phyloP scores from a whole-genome alignment of 2,797 vertebrate species.

The Urocyon cinereoargenteus region DNA sequence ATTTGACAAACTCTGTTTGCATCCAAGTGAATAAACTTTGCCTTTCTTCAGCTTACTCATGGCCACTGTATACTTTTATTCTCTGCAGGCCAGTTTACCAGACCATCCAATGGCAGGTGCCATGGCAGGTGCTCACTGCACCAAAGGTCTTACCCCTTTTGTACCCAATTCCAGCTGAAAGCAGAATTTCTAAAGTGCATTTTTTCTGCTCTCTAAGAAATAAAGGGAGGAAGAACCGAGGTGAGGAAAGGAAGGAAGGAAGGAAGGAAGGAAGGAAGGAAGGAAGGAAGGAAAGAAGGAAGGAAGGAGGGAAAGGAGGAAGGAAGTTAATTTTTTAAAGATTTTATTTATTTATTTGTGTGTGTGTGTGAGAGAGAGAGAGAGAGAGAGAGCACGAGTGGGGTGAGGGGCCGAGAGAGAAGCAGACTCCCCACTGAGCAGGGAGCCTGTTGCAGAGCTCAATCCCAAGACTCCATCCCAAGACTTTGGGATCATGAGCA shows the following conservation, averaged over 20 bases:
- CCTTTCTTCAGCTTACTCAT: background rate
- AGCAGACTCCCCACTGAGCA: too few species aligned
- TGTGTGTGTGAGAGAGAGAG: background rate
- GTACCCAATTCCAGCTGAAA: background rate
- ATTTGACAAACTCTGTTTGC: background rate
- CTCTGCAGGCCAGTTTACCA: background rate
- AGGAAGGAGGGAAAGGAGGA: background rate
- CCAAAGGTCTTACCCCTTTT: background rate
- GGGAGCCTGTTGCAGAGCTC: too few species aligned
- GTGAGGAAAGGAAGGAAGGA: background rate
- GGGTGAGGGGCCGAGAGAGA: too few species aligned
- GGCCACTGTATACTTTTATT: rapidly evolving
- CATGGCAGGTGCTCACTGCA: background rate
- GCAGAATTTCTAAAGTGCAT: background rate
- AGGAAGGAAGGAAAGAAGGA: background rate
- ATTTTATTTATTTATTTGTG: too few species aligned
- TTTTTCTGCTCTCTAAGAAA: background rate
- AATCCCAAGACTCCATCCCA: too few species aligned
- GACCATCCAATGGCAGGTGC: background rate
- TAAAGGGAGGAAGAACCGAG: background rate
- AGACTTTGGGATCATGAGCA: too few species aligned
- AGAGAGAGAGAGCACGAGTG: background rate
- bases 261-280: background rate
- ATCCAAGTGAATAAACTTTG: rapidly evolving
- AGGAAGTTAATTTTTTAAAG: too few species aligned